Base-by-base conservation (phyloP, 2,888 invertebrate genomes). In the Epirrita christyi region DNA sequence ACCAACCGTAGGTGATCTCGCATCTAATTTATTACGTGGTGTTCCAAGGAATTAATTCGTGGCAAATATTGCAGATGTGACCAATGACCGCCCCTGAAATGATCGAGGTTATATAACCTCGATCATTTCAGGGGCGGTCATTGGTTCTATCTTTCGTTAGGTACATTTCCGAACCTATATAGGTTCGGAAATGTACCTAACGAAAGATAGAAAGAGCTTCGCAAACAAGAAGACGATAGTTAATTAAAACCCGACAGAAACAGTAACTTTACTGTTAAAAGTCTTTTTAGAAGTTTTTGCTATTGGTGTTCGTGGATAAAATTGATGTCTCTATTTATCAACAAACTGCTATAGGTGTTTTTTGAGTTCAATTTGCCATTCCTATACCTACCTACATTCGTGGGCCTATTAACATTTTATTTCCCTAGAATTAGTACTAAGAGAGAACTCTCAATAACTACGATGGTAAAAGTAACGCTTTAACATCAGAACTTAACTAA, bases 21-120 rank as follows among this genome's bases (percentile, higher is more conserved):
- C 41, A 38, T 53, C 49, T 48, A 53, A 60, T 60, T 57, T 59
- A 62, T 64, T 57, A 61, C 55, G 13, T 44, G 42, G 46, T 49
- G 55, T 57, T 55, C 50, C 42, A 51, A 55, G 70, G 59, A 67
- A 65, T 71, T 68, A 69, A 74, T 75, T 72, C 69, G 65, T 61
- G 64, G 64, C 68, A 76, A 73, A 76, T 78, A 75, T 78, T 62
- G 68, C 68, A 71, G 67, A 76, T 68, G 68, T 70, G 67, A 61
- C 70, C 67, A 64, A 67, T 69, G 70, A 69, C 67, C 70, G 67
- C 64, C 58, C 44, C 67, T 63, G 74, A 80, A 77, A 74, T 80
- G 81, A 86, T 84, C 86, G 78, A 86, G 83, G 84, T 79, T 81
- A 63, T 81, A 81, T 63, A 81, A 79, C 84, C 83, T 86, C 78